A percentile compares a stretch with the other conserved stretches of the same genome.
Evolutionary conservation across 2,797 vertebrate species (phyloP).

Genomic region (Leptatherina wallacei): DNA sequence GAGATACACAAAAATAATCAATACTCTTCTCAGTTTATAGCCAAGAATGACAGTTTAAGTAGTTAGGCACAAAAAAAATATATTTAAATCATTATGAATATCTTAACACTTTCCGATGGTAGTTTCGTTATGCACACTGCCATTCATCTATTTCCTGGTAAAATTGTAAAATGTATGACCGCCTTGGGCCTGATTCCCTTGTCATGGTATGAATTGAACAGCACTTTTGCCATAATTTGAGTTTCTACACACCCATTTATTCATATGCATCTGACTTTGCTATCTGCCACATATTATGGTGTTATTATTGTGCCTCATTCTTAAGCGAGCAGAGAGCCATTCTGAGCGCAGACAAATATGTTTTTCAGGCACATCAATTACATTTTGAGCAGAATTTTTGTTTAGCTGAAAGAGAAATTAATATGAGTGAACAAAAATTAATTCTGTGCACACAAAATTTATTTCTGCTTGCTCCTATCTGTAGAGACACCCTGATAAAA

Average conservation of each 20-base stretch:
- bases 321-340: too few relatives aligned
- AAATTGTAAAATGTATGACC: constrained; percentile 2
- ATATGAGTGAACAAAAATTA: too few relatives aligned
- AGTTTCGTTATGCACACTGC: too few relatives aligned
- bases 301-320: too few relatives aligned
- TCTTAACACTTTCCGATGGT: background rate
- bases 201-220: background rate
- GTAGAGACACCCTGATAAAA: too few relatives aligned
- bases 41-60: background rate
- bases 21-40: background rate
- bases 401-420: too few relatives aligned
- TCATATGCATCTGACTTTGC: background rate
- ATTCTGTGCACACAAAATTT: too few relatives aligned
- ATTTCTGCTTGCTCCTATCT: too few relatives aligned
- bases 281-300: background rate
- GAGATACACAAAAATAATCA: background rate
- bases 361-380: too few relatives aligned
- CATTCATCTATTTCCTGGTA: too few relatives aligned
- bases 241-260: constrained; percentile 13
- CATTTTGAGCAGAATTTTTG: too few relatives aligned
- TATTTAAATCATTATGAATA: background rate
- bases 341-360: too few relatives aligned
- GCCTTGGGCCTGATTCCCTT: background rate
- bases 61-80: background rate
- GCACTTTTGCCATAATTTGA: background rate